Evolutionary conservation across 2,888 invertebrate species (phyloP).

Genomic region (Apodemia arnacis): DNA sequence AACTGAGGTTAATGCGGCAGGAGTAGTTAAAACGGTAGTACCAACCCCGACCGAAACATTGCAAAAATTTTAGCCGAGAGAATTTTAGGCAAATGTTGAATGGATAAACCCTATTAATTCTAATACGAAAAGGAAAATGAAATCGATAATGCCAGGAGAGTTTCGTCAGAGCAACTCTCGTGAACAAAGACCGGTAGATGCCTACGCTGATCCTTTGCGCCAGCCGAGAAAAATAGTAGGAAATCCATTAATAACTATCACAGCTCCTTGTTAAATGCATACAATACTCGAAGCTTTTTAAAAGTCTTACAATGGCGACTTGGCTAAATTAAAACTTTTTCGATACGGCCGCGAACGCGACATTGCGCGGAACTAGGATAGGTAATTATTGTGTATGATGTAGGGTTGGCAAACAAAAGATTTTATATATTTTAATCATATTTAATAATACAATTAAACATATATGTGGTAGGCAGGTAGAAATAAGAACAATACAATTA

Average conservation of each 20-base stretch:
- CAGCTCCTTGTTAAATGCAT: constrained; percentile 94
- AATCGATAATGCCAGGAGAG: constrained; percentile 58
- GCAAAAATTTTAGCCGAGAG: not conserved
- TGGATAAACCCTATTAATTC: not conserved
- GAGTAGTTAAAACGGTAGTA: too few species aligned
- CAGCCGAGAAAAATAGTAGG: constrained; percentile 92
- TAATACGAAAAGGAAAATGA: constrained; percentile 42
- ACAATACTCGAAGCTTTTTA: constrained; percentile 94
- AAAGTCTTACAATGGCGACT: constrained; percentile 93
- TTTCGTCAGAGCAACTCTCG: constrained; percentile 79
- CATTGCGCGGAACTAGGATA: constrained; percentile 92
- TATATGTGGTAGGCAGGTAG: too few species aligned
- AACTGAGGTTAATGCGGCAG: too few species aligned
- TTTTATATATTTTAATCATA: not conserved
- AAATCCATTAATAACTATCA: constrained; percentile 93
- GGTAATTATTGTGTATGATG: constrained; percentile 91
- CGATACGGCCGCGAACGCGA: constrained; percentile 92
- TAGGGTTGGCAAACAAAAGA: constrained; percentile 83
- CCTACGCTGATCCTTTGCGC: constrained; percentile 92
- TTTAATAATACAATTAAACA: too few species aligned
- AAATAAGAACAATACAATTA: too few species aligned
- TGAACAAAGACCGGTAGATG: constrained; percentile 91
- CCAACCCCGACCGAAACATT: too few species aligned
- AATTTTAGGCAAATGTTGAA: not conserved
- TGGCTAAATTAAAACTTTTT: constrained; percentile 94